Percentiles rank a stretch among this genome's conserved stretches.
phyloP scores from a whole-genome alignment of 2,797 vertebrate genomes.

The Tympanoctomys barrerae region DNA sequence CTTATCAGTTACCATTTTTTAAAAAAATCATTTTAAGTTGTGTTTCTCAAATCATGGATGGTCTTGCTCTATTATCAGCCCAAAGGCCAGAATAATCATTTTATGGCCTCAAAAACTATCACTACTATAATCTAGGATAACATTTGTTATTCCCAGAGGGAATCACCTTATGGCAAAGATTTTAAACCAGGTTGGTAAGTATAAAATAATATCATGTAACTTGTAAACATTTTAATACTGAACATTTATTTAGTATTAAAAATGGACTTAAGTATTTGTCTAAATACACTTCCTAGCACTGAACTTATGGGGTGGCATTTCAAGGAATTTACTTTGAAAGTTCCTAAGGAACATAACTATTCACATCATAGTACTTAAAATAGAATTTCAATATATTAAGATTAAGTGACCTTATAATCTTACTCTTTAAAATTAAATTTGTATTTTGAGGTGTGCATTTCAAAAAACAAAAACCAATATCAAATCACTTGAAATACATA shows the following conservation, averaged over 20 bases:
- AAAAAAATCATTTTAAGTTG: slow-evolving; percentile 49
- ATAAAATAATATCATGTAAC: background rate
- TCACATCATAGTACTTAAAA: slow-evolving; percentile 88
- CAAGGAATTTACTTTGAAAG: slow-evolving; percentile 85
- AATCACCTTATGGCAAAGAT: slow-evolving; percentile 72
- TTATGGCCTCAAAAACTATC: background rate
- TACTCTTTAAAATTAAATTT: slow-evolving; percentile 70
- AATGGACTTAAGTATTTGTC: slow-evolving; percentile 24
- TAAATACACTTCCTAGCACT: background rate
- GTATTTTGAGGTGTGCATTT: background rate
- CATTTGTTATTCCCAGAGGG: slow-evolving; percentile 66
- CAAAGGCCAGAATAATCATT: background rate
- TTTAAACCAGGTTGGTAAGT: slow-evolving; percentile 68
- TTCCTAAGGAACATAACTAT: slow-evolving; percentile 85
- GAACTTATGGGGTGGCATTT: background rate
- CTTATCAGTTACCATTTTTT: slow-evolving; percentile 34
- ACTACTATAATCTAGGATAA: slow-evolving; percentile 48
- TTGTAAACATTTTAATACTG: background rate
- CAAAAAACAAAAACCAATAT: background rate
- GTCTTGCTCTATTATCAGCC: background rate
- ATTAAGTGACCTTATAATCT: slow-evolving; percentile 86
- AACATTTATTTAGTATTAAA: background rate
- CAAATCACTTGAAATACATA: slow-evolving; percentile 64
- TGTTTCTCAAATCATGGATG: slow-evolving; percentile 61
- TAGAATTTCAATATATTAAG: slow-evolving; percentile 87